Percentiles rank a stretch among this genome's conserved stretches.
These are phyloP conservation scores for Rapana venosa DNA, from an alignment of 2,888 invertebrate species.

Conservation along the genomic window DNA sequence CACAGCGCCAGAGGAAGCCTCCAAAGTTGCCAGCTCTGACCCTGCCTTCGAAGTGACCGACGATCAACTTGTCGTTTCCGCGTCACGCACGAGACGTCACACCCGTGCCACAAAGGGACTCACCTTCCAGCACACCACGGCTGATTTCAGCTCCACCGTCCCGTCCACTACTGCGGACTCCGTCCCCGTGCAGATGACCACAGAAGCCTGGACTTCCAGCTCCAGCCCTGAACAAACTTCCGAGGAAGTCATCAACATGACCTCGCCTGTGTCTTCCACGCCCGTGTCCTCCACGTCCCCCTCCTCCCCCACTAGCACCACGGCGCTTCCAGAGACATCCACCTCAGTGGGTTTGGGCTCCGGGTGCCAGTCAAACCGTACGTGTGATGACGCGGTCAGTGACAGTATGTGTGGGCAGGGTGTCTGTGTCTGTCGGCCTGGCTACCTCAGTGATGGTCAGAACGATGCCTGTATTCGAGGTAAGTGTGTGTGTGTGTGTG, in stretches of 20 bases:
- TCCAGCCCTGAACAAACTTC: background rate
- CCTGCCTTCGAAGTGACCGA: background rate
- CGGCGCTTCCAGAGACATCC: background rate
- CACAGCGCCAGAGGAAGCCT: background rate
- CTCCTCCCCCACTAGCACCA: background rate
- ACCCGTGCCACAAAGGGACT: background rate
- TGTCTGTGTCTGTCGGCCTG: background rate
- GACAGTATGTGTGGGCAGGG: background rate
- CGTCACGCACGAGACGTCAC: background rate
- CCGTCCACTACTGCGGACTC: background rate
- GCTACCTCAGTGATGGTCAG: too few relatives aligned
- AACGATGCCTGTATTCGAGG: background rate
- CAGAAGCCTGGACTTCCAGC: background rate
- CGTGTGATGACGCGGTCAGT: background rate
- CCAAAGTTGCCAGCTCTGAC: background rate
- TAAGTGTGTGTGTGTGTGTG: background rate
- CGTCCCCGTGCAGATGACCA: background rate
- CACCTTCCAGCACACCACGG: background rate
- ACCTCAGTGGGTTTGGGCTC: background rate
- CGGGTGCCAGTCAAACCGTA: background rate
- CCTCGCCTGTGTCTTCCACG: background rate
- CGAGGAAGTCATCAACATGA: background rate
- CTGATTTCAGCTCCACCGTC: background rate
- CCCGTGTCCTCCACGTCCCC: background rate
- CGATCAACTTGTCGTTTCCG: background rate